Base-by-base conservation (phyloP, 2,888 invertebrate species). In the Tineola bisselliella region DNA sequence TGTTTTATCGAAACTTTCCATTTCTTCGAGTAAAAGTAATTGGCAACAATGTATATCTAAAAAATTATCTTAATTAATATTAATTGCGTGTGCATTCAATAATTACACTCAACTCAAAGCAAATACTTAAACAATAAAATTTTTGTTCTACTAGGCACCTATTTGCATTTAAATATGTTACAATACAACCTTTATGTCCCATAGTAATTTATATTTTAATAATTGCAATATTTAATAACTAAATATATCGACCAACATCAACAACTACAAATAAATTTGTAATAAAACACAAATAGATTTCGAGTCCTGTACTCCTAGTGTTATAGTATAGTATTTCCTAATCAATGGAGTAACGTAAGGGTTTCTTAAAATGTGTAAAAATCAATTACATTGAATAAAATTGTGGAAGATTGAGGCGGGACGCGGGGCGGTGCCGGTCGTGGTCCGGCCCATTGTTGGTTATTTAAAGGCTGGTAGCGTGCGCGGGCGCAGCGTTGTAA, bases 361-460 rank as follows among this genome's bases (percentile, higher is more conserved):
- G 25, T 25, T 25, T 25, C 25, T 25, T 25, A 25, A 25, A 25
- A 25, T 25, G 25, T 25, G 25, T 25, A 25, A 25, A 25, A 6
- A 4, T 25, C 4, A 4, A 25, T 6, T n/a, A n/a, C n/a, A n/a
- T 25, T 6, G 25, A 38, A 10, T 38, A 2, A 38, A 12, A 10
- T 38, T 38, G 38, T 38, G 38, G 10, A 38, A 38, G 48, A 48
- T 54, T 25, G 54, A 67, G 44, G 63, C 62, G 63, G 60, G 61
- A 73, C 70, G 77, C 68, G 70, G 72, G 65, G 79, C 72, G 77
- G 72, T 78, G 79, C 78, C 81, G 76, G 77, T 44, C 1, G 70
- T 69, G 77, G 77, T 76, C 79, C 84, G 77, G n/a, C 82, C 80
- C 79, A 75, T 73, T 72, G 61, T 60, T 61, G 18, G 67, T 68